phyloP scores from a whole-genome alignment of 2,888 invertebrate species.

The Cinara cedri region DNA sequence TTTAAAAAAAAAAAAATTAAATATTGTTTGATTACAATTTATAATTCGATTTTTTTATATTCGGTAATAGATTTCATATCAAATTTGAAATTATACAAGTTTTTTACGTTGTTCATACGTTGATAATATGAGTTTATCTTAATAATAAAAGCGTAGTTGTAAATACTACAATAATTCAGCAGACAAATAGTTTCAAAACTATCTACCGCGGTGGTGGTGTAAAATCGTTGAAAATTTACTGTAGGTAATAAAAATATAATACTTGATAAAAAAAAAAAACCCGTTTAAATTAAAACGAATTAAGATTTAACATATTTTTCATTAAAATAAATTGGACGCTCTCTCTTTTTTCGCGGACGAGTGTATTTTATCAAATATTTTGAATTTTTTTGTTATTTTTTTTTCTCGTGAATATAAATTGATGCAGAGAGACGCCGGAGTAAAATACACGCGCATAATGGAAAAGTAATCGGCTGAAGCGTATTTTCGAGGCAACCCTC shows the following conservation, averaged over 20 bases:
- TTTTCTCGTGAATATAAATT: slow-evolving; percentile 20
- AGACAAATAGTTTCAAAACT: no score
- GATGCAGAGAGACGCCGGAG: slow-evolving; percentile 20
- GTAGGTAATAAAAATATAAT: not conserved
- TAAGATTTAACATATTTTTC: not conserved
- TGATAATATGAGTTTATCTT: no score
- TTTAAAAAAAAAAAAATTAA: no score
- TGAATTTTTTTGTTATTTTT: slow-evolving; percentile 5
- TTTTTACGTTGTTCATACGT: no score
- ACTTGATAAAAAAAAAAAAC: not conserved
- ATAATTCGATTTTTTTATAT: no score
- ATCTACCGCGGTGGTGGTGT: no score
- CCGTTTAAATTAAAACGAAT: slow-evolving; percentile 17
- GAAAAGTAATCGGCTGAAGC: slow-evolving; percentile 42
- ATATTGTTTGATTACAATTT: no score
- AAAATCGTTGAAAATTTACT: not conserved
- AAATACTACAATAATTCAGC: no score
- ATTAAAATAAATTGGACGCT: slow-evolving; percentile 13
- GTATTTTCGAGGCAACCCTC: slow-evolving; percentile 42
- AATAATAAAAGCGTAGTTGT: no score
- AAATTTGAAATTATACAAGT: no score
- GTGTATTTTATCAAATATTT: slow-evolving; percentile 12
- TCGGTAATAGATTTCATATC: no score
- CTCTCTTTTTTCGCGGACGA: not conserved
- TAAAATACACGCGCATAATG: slow-evolving; percentile 34